Evolutionary conservation across 2,888 invertebrate genomes (phyloP).

Genomic region (Macrosoma leucophasiata): DNA sequence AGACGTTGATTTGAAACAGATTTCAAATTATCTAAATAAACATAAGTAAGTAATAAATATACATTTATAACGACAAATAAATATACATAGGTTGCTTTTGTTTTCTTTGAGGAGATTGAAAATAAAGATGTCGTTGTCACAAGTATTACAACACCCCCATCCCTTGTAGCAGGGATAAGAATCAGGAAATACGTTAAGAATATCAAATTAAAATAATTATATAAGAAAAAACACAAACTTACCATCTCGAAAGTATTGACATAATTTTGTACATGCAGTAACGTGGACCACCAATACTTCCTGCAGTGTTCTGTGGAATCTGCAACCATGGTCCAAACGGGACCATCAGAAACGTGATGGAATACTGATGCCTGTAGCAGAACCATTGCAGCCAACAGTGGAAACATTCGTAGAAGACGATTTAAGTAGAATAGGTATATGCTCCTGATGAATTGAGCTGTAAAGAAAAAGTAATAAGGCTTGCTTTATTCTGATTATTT

Average conservation of each 20-base stretch:
- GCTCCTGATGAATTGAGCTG: constrained; percentile 40
- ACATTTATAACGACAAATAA: too few species aligned
- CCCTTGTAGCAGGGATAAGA: too few species aligned
- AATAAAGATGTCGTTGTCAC: too few species aligned
- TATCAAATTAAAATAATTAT: too few species aligned
- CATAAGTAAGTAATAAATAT: too few species aligned
- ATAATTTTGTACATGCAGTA: constrained; percentile 47
- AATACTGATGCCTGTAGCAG: constrained; percentile 41
- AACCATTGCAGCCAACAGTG: constrained; percentile 37
- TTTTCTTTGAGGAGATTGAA: too few species aligned
- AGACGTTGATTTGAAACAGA: too few species aligned
- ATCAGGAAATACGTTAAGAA: too few species aligned
- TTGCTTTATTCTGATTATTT: not conserved
- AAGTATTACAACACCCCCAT: too few species aligned
- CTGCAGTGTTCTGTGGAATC: constrained; percentile 36
- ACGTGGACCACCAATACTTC: constrained; percentile 46
- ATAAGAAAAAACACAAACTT: too few species aligned
- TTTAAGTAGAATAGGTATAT: constrained; percentile 49
- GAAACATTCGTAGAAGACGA: constrained; percentile 47
- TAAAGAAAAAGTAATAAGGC: constrained; percentile 19
- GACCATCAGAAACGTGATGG: constrained; percentile 41
- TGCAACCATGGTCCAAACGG: constrained; percentile 21
- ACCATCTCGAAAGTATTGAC: constrained; percentile 35
- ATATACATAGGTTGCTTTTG: too few species aligned
- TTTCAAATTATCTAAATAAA: too few species aligned